Evolutionary conservation across 2,113 vertebrate genomes (phyloP).

Genomic region (Emydocephalus ijimae): DNA sequence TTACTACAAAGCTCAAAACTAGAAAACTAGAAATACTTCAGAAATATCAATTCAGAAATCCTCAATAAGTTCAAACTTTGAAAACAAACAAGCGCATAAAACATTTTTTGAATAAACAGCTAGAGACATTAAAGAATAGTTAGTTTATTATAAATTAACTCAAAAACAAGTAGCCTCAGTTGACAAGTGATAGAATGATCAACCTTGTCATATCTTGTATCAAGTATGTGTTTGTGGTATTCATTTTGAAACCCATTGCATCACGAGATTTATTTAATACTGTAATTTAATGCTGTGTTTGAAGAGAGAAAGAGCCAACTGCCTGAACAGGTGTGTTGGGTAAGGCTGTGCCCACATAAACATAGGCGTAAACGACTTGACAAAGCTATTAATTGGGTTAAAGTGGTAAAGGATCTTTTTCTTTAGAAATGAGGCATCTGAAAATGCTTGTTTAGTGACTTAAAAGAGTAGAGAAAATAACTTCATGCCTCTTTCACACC

Average conservation of each 20-base stretch:
- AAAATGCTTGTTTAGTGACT: background rate
- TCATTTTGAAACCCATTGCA: background rate
- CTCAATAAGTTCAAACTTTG: background rate
- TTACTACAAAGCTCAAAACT: background rate
- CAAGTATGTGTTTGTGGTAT: background rate
- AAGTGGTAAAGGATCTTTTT: background rate
- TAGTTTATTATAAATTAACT: background rate
- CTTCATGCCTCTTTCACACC: background rate
- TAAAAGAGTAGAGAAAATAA: background rate
- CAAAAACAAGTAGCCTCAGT: background rate
- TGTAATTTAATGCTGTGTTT: constrained; percentile 15
- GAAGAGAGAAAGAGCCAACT: background rate
- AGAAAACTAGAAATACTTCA: background rate
- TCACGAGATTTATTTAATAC: background rate
- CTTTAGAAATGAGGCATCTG: background rate
- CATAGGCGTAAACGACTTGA: background rate
- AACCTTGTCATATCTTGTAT: background rate
- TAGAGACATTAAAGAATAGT: background rate
- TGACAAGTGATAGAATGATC: background rate
- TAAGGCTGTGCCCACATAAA: constrained; percentile 5
- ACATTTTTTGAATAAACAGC: no score
- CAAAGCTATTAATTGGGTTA: constrained; percentile 14
- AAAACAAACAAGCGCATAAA: background rate
- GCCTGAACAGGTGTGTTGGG: constrained; percentile 10
- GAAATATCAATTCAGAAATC: background rate